Base-by-base conservation (phyloP, 2,113 vertebrate genomes). In the Aptenodytes patagonicus region DNA sequence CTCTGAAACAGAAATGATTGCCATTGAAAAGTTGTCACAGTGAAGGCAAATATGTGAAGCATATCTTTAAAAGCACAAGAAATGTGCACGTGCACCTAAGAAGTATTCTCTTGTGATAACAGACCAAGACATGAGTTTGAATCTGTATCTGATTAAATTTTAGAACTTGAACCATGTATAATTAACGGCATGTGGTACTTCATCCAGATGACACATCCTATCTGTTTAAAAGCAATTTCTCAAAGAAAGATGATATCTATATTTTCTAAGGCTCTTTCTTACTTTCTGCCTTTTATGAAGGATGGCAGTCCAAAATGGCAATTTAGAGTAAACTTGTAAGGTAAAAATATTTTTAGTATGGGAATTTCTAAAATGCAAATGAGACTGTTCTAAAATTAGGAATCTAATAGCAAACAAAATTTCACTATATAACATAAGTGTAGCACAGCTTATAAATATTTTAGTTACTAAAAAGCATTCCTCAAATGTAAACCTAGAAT, bases 131-230 rank as follows among this genome's bases (percentile, higher is more conserved):
- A 57, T 38, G 22, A 83, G 25, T 82, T 77, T 87, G 58, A 69
- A 91, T 90, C 78, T 92, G 62, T 83, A 80, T 92, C 57, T 82
- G 71, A 88, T 94, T 95, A 95, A 73, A 86, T 88, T 80, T 93
- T 73, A 86, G 75, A 86, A 51, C 20, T 79, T 81, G 82, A 95
- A 83, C 49, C 34, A 51, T 49, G 13, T 64, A 40, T 93, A 96
- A 89, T 90, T 89, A 89, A 71, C 1, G 2, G 17, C 71, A 78
- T 77, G 34, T 83, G 21, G 22, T 79, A 55, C 38, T 89, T 85
- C 20, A 83, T 90, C 44, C 42, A 75, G 70, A 80, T 87, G 75
- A 83, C 26, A 64, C 22, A 76, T 22, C 47, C 58, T 66, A 84
- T 68, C 49, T 82, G 24, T 87, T 95, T 89, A 69, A 88, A 92